phyloP scores from a whole-genome alignment of 2,888 invertebrate genomes.

The Diarsia mendica region DNA sequence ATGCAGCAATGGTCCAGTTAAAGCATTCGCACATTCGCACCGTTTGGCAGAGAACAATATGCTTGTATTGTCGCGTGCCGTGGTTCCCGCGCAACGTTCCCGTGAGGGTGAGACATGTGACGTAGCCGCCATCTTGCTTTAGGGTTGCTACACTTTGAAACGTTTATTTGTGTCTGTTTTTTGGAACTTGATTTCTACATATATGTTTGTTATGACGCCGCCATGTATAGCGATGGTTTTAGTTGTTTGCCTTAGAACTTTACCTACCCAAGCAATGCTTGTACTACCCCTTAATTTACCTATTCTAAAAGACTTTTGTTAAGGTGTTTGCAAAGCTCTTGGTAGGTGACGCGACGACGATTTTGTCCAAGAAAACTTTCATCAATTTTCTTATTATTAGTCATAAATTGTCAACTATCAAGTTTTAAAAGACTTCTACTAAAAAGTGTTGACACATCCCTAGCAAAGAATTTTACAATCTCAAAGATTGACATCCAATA shows the following conservation, averaged over 20 bases:
- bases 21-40: constrained; percentile 61
- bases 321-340: no score
- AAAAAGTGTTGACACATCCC: no score
- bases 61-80: constrained; percentile 67
- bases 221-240: background rate
- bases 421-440: no score
- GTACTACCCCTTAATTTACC: no score
- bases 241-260: no score
- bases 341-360: no score
- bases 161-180: background rate
- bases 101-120: constrained; percentile 67
- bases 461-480: constrained; percentile 25
- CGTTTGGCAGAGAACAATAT: constrained; percentile 71
- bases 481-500: constrained; percentile 53
- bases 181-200: background rate
- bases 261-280: background rate
- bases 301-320: no score
- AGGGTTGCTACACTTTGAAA: constrained; percentile 44
- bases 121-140: constrained; percentile 30
- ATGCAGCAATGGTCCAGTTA: constrained; percentile 25
- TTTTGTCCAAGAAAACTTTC: no score
- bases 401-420: no score
- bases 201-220: background rate
- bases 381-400: no score
- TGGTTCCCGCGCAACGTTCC: constrained; percentile 63